Conservation (phyloP, 1,140 invertebrate species). For the Drosophila watanabei region DNA sequence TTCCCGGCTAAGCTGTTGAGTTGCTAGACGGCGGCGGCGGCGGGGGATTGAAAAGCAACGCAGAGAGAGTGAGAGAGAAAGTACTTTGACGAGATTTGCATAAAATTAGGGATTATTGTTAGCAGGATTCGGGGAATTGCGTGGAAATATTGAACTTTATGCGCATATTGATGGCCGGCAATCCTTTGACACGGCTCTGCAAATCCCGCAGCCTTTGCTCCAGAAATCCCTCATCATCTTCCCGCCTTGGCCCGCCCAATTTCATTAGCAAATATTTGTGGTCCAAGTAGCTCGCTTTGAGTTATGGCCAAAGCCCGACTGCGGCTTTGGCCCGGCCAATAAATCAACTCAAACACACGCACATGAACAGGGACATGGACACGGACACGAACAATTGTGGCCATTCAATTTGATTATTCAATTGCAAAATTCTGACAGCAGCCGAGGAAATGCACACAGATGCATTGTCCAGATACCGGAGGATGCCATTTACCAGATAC, state of each 20-base stretch:
- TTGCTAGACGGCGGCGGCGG: constrained; percentile 5
- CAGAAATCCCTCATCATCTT: constrained; percentile 5
- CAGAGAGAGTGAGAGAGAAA: constrained; percentile 26
- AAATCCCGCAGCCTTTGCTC: neutral
- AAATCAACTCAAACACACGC: constrained; percentile 59
- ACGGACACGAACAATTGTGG: constrained; percentile 43
- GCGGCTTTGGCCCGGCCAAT: constrained; percentile 56
- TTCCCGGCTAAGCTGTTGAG: constrained; percentile 61
- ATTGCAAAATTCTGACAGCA: constrained; percentile 74
- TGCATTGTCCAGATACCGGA: constrained; percentile 58
- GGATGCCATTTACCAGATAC: constrained; percentile 35
- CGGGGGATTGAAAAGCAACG: constrained; percentile 15
- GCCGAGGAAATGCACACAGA: constrained; percentile 64
- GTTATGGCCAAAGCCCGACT: constrained; percentile 51
- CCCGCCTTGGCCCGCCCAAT: constrained; percentile 26
- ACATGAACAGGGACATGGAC: neutral
- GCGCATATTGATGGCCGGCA: constrained; percentile 69
- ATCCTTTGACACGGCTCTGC: constrained; percentile 49
- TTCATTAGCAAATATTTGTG: constrained; percentile 79
- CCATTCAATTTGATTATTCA: constrained; percentile 76
- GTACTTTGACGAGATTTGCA: constrained; percentile 77
- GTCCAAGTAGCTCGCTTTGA: constrained; percentile 60
- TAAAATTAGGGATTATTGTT: constrained; percentile 81
- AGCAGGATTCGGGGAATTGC: constrained; percentile 74
- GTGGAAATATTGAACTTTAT: constrained; percentile 81